Conservation (phyloP, 1,140 invertebrate species). For the Drosophila pallidifrons region DNA sequence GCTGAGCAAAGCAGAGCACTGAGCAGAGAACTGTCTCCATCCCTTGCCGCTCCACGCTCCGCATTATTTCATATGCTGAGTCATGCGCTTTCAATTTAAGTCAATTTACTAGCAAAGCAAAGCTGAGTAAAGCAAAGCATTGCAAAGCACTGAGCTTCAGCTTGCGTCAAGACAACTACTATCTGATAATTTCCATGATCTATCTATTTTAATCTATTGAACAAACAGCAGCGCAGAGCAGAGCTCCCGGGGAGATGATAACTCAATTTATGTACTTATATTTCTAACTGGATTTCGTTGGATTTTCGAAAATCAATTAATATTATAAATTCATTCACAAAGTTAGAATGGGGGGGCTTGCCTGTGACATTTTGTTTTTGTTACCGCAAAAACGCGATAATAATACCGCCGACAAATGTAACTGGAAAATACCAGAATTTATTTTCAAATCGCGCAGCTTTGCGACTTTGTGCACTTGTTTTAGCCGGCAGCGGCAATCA, state of each 20-base stretch:
- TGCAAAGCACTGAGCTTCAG: not conserved
- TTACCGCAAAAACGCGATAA: slow-evolving; percentile 46
- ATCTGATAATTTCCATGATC: slow-evolving; percentile 41
- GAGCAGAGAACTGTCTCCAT: not conserved
- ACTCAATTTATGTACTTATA: not conserved
- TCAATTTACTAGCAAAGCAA: slow-evolving; percentile 66
- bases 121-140: slow-evolving; percentile 22
- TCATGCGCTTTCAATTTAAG: slow-evolving; percentile 80
- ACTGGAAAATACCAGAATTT: slow-evolving; percentile 82
- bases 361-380: not conserved
- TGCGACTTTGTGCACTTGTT: slow-evolving; percentile 38
- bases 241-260: not conserved
- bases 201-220: not conserved
- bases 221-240: not conserved
- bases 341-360: slow-evolving; percentile 21
- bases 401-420: slow-evolving; percentile 42
- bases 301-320: not conserved
- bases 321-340: not conserved
- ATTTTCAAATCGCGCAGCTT: slow-evolving; percentile 38
- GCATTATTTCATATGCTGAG: slow-evolving; percentile 64
- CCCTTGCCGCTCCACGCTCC: not conserved
- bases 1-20: too few species aligned
- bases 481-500: slow-evolving; percentile 60
- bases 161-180: slow-evolving; percentile 62
- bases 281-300: not conserved